Evolutionary conservation across 2,797 vertebrate genomes (phyloP), one percentile per base, ranked within the genome.

Genomic region (Synaphobranchus kaupii): DNA sequence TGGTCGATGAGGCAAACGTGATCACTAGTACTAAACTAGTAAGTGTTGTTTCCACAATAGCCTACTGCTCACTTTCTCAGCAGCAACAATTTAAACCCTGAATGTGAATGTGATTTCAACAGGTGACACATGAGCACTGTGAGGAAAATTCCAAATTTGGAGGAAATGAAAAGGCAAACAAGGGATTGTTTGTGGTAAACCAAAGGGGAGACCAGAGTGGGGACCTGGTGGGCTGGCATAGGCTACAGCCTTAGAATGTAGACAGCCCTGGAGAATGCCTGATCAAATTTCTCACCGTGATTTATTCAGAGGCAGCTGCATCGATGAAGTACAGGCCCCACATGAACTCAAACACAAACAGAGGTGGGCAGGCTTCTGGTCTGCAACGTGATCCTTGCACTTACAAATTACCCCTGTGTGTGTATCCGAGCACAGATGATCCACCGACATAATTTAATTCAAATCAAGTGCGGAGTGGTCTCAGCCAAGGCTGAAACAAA

Each of bases 231-330:
- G 78, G 47, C 78, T 81, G 78, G 25, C 78, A 48, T 50, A 25
- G 22, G 78, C 39, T 78, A 22, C 78, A 50, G 25, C 52, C 76
- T 60, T 66, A 88, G 86, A 84, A 89, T 88, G 86, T 88, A 82
- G 89, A 63, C 86, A 88, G 85, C 76, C 87, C 66, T 73, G 86
- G 71, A 76, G 81, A 84, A 87, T 83, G 81, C 54, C 88, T 56
- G 87, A 91, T 93, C 91, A 84, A 87, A 87, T 91, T 90, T 89
- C 90, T 20, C 80, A 60, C 50, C 48, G 80, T 92, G 91, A 92
- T 87, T 90, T 91, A 92, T 90, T 88, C 78, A n/a, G 60, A 78
- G 89, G 84, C 92, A 93, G 91, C 91, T 92, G 90, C 86, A 73
- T 81, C 84, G 68, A 60, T 85, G 66, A 73, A 84, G 85, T 68